Evolutionary conservation across 2,113 vertebrate genomes (phyloP).

Genomic region (Dicerorhinus sumatrensis): DNA sequence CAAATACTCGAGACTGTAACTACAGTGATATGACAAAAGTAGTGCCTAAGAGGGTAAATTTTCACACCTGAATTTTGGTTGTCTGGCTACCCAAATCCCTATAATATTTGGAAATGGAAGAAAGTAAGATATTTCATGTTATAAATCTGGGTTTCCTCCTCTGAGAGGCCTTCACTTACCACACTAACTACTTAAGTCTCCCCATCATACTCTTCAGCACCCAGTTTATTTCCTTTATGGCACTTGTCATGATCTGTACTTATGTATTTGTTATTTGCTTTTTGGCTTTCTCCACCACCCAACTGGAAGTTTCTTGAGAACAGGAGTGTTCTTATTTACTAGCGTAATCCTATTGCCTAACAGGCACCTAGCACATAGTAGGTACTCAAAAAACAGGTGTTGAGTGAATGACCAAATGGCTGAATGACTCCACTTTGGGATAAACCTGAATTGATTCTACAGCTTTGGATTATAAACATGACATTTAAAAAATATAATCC

Average conservation of each 20-base stretch:
- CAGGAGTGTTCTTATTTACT: background rate
- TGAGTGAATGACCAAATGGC: background rate
- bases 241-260: background rate
- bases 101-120: background rate
- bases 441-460: conserved; percentile 7
- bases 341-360: background rate
- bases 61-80: background rate
- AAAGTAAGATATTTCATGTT: background rate
- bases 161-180: background rate
- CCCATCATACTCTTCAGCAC: background rate
- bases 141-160: background rate
- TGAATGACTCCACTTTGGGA: background rate
- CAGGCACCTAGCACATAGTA: background rate
- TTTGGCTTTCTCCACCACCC: background rate
- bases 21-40: background rate
- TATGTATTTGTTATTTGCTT: background rate
- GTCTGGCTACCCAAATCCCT: background rate
- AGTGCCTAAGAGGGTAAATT: background rate
- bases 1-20: conserved; percentile 4
- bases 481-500: background rate
- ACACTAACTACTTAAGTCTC: background rate
- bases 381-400: background rate
- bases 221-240: background rate
- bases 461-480: conserved; percentile 12
- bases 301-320: background rate